Evolutionary conservation across 2,113 vertebrate genomes (phyloP).

Genomic region (Prunella himalayana): DNA sequence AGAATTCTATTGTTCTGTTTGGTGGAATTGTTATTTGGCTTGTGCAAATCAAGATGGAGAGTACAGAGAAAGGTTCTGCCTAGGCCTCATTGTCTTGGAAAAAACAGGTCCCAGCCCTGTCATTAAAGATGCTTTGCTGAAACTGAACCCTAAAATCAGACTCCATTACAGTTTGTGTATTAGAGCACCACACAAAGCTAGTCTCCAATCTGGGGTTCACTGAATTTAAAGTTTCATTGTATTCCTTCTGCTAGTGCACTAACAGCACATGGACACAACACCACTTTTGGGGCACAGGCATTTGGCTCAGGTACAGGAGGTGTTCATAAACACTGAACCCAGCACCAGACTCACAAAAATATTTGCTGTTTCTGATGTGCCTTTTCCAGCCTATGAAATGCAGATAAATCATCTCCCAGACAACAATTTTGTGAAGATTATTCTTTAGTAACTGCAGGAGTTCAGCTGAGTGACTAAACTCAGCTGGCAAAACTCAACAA

Average conservation of each 20-base stretch:
- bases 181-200: background rate
- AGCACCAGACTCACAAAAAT: background rate
- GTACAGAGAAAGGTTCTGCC: background rate
- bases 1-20: background rate
- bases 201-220: background rate
- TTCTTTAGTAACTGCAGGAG: background rate
- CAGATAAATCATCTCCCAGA: background rate
- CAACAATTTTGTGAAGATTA: background rate
- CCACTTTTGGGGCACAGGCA: fast-evolving
- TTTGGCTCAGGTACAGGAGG: background rate
- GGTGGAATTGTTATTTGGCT: background rate
- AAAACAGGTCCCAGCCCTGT: background rate
- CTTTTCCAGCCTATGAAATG: background rate
- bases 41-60: background rate
- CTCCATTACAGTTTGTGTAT: background rate
- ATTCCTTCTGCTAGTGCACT: background rate
- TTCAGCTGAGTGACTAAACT: background rate
- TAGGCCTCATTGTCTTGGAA: background rate
- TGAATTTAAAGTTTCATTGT: background rate
- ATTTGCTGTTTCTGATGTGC: background rate
- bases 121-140: background rate
- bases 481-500: background rate
- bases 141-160: background rate
- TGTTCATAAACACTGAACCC: background rate
- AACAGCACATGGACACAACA: background rate